Percentiles rank a stretch among this genome's conserved stretches.
phyloP scores from a whole-genome alignment of 2,113 vertebrate species.

The Dendropsophus ebraccatus region DNA sequence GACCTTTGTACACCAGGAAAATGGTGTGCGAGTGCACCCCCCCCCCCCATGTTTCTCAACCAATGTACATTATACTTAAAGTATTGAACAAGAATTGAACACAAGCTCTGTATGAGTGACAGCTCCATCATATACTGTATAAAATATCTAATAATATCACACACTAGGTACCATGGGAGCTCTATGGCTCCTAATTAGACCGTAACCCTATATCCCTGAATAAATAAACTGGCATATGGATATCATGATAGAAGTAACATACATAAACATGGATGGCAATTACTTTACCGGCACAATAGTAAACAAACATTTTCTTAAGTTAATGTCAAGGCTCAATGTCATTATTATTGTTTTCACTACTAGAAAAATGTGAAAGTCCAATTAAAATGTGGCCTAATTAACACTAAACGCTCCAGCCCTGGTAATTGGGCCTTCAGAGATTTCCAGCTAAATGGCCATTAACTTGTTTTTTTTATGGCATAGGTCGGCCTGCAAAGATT shows the following conservation, averaged over 20 bases:
- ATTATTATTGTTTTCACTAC: conserved; percentile 51
- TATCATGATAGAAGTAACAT: background rate
- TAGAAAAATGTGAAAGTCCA: conserved; percentile 51
- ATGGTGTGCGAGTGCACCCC: too few relatives aligned
- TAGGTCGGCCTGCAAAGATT: background rate
- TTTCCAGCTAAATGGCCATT: accelerated
- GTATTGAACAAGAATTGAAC: background rate
- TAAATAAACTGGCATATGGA: background rate
- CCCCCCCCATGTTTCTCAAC: background rate
- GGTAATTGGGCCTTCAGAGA: background rate
- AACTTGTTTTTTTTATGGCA: background rate
- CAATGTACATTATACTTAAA: background rate
- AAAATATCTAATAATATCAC: background rate
- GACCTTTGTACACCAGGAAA: too few relatives aligned
- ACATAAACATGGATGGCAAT: conserved; percentile 10
- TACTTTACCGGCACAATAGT: background rate
- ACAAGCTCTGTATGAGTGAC: background rate
- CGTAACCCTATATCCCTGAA: background rate
- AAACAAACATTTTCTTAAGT: conserved; percentile 19
- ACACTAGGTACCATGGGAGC: background rate
- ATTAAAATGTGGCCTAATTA: conserved; percentile 62
- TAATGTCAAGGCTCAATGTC: background rate
- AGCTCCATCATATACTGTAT: background rate
- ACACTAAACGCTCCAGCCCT: background rate
- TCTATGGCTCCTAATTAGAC: background rate